Percentiles rank a stretch among this genome's conserved stretches.
Conservation (phyloP, 2,888 invertebrate genomes). For the Agelastica alni region DNA sequence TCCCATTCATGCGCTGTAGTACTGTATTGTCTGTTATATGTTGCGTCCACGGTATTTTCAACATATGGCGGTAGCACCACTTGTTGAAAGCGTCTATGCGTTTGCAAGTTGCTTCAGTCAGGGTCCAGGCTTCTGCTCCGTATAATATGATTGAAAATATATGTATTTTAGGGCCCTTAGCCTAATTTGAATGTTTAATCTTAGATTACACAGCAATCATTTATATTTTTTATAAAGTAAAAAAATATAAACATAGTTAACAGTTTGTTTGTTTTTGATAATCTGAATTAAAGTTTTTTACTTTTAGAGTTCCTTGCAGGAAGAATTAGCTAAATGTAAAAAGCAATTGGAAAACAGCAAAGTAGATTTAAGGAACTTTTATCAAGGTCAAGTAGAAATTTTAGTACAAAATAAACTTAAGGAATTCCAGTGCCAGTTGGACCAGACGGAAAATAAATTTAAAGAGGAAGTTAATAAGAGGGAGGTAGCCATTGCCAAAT, state of each 20-base stretch:
- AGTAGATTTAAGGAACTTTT: slow-evolving; percentile 71
- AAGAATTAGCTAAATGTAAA: slow-evolving; percentile 53
- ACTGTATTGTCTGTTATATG: too few species aligned
- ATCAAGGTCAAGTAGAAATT: slow-evolving; percentile 80
- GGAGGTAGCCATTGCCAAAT: slow-evolving; percentile 70
- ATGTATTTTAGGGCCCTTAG: too few species aligned
- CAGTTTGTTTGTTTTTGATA: too few species aligned
- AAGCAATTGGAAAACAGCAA: slow-evolving; percentile 67
- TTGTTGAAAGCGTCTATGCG: too few species aligned
- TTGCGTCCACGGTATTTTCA: too few species aligned
- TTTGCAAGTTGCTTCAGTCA: too few species aligned
- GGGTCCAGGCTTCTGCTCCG: too few species aligned
- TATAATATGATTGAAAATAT: too few species aligned
- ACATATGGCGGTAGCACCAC: too few species aligned
- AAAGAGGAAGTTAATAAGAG: slow-evolving; percentile 66
- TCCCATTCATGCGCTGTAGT: too few species aligned
- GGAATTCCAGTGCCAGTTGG: slow-evolving; percentile 77
- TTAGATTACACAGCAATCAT: neutral
- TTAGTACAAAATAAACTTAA: slow-evolving; percentile 76
- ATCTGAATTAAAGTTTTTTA: too few species aligned
- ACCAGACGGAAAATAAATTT: slow-evolving; percentile 68
- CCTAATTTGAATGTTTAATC: too few species aligned
- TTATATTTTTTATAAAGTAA: neutral
- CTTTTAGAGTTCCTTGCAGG: slow-evolving; percentile 56
- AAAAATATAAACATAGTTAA: neutral